A percentile compares a stretch with the other conserved stretches of the same genome.
Evolutionary conservation across 1,140 invertebrate genomes (phyloP).

Genomic region (Drosophila kohkoa): DNA sequence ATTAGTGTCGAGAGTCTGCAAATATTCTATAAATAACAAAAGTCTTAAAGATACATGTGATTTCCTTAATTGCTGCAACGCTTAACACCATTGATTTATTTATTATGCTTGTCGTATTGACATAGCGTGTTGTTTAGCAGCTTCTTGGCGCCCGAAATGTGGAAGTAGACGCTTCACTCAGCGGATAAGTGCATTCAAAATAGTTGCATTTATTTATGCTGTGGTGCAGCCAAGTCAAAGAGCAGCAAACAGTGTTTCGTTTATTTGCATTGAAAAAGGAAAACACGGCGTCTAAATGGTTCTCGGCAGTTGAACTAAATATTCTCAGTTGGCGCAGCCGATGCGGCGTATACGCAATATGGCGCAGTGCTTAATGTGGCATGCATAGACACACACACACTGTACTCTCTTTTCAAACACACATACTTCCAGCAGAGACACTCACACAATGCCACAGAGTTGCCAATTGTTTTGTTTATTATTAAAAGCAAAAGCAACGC

Average conservation of each 20-base stretch:
- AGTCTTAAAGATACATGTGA: too few relatives aligned
- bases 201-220: slow-evolving; percentile 53
- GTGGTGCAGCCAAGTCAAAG: slow-evolving; percentile 2
- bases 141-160: slow-evolving; percentile 15
- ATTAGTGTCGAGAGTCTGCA: background rate
- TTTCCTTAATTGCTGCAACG: too few relatives aligned
- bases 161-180: slow-evolving; percentile 18
- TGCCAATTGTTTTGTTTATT: slow-evolving; percentile 63
- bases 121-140: background rate
- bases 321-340: slow-evolving; percentile 9
- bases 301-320: slow-evolving; percentile 62
- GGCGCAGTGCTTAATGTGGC: slow-evolving; percentile 17
- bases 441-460: slow-evolving; percentile 33
- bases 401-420: background rate
- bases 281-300: slow-evolving; percentile 30
- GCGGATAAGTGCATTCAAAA: slow-evolving; percentile 42
- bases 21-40: background rate
- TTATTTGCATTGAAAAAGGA: slow-evolving; percentile 59
- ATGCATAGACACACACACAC: background rate
- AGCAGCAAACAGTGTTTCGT: slow-evolving; percentile 27
- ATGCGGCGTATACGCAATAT: slow-evolving; percentile 74
- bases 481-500: slow-evolving; percentile 37
- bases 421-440: background rate
- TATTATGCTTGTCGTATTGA: background rate
- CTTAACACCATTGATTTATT: background rate